phyloP scores from a whole-genome alignment of 1,140 invertebrate genomes.

The Halesus radiatus region DNA sequence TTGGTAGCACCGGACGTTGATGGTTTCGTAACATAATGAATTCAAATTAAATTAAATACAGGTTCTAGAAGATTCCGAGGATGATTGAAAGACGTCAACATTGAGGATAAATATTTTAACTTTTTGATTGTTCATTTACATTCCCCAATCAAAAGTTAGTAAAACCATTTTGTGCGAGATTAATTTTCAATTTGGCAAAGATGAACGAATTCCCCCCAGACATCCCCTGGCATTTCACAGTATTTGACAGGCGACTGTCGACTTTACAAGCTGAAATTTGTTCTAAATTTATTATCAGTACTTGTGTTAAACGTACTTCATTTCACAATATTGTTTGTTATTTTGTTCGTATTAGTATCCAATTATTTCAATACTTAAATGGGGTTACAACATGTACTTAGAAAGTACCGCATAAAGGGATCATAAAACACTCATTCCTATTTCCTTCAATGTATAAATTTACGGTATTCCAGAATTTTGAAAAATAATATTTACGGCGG shows the following conservation, averaged over 20 bases:
- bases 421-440: not conserved
- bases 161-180: slow-evolving; percentile 34
- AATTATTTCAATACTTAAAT: not conserved
- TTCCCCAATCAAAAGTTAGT: slow-evolving; percentile 19
- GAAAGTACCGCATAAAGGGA: not conserved
- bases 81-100: slow-evolving; percentile 16
- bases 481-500: too few relatives aligned
- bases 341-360: not conserved
- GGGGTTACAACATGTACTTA: not conserved
- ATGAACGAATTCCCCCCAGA: slow-evolving; percentile 15
- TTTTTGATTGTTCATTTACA: slow-evolving; percentile 33
- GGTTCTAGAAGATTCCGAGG: not conserved
- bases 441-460: not conserved
- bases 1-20: too few relatives aligned
- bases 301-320: not conserved
- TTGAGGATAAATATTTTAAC: not conserved
- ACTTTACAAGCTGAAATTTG: slow-evolving; percentile 9
- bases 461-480: not conserved
- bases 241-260: slow-evolving; percentile 36
- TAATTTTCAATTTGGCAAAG: slow-evolving; percentile 39
- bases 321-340: not conserved
- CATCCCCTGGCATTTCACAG: slow-evolving; percentile 12
- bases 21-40: too few relatives aligned
- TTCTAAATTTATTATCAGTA: slow-evolving; percentile 11
- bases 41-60: too few relatives aligned